These are phyloP conservation scores for Taenioides sp. DNA, from an alignment of 2,797 vertebrate genomes.

Conservation along the genomic window DNA sequence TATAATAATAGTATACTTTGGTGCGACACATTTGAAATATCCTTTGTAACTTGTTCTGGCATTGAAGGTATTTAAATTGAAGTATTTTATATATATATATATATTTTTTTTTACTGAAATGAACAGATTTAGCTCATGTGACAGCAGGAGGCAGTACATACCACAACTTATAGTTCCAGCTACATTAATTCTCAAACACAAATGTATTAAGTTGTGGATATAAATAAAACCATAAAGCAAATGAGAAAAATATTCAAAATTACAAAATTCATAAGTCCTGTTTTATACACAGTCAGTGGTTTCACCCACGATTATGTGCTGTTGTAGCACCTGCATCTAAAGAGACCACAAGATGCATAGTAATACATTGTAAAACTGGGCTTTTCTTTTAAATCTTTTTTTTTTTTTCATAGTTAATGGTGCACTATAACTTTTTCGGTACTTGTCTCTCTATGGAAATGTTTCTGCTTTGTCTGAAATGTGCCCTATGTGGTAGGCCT, in stretches of 20 bases:
- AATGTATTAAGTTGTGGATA: not conserved
- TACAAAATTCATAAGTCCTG: too few relatives aligned
- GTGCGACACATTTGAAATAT: too few relatives aligned
- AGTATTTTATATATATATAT: too few relatives aligned
- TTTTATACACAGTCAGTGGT: not conserved
- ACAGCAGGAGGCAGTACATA: slow-evolving; percentile 2
- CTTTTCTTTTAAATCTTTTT: not conserved
- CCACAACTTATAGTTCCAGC: not conserved
- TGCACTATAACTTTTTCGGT: not conserved
- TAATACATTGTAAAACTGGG: not conserved
- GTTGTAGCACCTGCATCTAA: not conserved
- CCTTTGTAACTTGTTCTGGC: too few relatives aligned
- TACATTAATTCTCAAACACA: not conserved
- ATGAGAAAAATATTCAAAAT: too few relatives aligned
- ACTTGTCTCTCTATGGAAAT: not conserved
- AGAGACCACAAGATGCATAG: not conserved
- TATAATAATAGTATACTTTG: too few relatives aligned
- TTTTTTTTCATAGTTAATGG: too few relatives aligned
- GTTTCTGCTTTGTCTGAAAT: not conserved
- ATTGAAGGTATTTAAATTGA: too few relatives aligned
- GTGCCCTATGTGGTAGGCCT: too few relatives aligned
- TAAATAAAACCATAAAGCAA: too few relatives aligned
- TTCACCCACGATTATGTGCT: not conserved
- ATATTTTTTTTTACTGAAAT: too few relatives aligned
- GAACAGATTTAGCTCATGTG: not conserved